Percentiles rank a stretch among this genome's conserved stretches.
These are phyloP conservation scores for Phenacoccus solenopsis DNA, from an alignment of 1,140 invertebrate genomes.

Conservation along the genomic window DNA sequence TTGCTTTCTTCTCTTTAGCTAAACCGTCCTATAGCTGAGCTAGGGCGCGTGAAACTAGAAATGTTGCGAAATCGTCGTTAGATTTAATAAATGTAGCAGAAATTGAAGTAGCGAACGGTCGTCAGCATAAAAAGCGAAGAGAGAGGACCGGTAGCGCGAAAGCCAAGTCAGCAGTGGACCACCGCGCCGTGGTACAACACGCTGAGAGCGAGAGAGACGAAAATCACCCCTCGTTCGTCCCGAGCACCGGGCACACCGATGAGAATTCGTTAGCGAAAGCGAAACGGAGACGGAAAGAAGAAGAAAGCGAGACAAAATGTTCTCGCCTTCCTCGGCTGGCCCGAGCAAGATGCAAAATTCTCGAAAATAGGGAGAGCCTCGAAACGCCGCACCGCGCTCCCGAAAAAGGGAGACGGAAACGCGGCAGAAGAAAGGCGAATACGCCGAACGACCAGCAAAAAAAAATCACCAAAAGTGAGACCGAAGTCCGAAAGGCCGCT, in stretches of 20 bases:
- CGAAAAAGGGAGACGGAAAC: background rate
- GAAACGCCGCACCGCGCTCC: no score
- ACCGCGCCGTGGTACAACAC: background rate
- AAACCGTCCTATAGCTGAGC: background rate
- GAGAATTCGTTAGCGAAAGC: background rate
- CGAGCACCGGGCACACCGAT: no score
- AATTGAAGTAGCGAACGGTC: conserved; percentile 15
- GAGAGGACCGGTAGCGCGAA: conserved; percentile 8
- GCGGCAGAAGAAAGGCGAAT: background rate
- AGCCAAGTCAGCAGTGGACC: conserved; percentile 7
- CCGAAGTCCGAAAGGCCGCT: no score
- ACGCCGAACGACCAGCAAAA: background rate
- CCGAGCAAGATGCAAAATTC: background rate
- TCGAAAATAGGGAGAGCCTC: background rate
- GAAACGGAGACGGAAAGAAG: background rate
- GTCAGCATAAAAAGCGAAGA: conserved; percentile 1
- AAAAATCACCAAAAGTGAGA: background rate
- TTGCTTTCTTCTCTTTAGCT: background rate
- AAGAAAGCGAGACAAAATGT: background rate
- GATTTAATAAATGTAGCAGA: conserved; percentile 16
- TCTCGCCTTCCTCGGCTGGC: background rate
- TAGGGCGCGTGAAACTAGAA: conserved; percentile 9
- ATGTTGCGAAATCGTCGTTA: conserved; percentile 15
- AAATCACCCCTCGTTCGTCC: background rate
- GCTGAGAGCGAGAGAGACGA: background rate